These are phyloP conservation scores for Scotopteryx bipunctaria DNA, from an alignment of 2,888 invertebrate genomes.

Conservation along the genomic window DNA sequence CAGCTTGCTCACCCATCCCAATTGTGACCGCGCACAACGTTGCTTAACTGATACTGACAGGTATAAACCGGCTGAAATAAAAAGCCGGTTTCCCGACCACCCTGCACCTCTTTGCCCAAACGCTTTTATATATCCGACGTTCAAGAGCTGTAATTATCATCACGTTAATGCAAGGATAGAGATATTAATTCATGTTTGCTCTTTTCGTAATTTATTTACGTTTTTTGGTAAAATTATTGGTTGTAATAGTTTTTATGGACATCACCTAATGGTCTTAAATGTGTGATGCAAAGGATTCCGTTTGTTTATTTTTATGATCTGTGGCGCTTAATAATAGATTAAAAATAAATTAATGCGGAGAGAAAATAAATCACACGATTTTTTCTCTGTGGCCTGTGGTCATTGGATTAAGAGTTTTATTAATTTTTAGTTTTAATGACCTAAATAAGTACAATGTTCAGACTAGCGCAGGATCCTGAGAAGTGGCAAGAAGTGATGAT, in stretches of 20 bases:
- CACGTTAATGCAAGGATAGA: conserved; percentile 80
- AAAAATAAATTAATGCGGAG: conserved; percentile 34
- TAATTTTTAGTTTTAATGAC: too few relatives aligned
- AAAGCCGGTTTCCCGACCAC: conserved; percentile 4
- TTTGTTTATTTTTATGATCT: conserved; percentile 28
- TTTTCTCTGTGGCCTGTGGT: too few relatives aligned
- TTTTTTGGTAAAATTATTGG: conserved; percentile 74
- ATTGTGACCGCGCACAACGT: too few relatives aligned
- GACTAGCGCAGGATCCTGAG: too few relatives aligned
- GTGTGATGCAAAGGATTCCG: conserved; percentile 50
- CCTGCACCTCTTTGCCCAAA: conserved; percentile 22
- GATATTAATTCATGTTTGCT: conserved; percentile 80
- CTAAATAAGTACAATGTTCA: too few relatives aligned
- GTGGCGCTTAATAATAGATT: conserved; percentile 31
- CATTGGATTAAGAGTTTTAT: too few relatives aligned
- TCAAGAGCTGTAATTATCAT: conserved; percentile 75
- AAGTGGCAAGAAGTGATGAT: too few relatives aligned
- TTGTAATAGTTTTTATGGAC: conserved; percentile 67
- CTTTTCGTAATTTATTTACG: conserved; percentile 77
- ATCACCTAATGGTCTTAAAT: conserved; percentile 74
- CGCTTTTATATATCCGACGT: conserved; percentile 62
- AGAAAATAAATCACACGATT: conserved; percentile 12
- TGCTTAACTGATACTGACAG: too few relatives aligned
- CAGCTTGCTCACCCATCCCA: too few relatives aligned
- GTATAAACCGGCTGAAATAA: neutral